Evolutionary conservation across 1,140 invertebrate genomes (phyloP).

Genomic region (Cydia amplana): DNA sequence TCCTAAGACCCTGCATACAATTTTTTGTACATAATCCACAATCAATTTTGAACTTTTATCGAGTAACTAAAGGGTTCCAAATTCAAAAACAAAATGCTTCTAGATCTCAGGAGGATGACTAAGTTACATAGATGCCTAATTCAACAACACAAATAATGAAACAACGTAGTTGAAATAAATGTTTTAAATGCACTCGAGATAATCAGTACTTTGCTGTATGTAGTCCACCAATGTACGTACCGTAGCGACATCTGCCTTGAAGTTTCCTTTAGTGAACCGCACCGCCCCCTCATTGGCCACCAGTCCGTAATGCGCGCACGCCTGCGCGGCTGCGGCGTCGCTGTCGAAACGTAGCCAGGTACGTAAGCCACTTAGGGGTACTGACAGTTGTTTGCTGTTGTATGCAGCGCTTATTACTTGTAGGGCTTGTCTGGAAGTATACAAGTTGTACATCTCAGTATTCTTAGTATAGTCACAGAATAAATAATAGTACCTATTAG

Average conservation of each 20-base stretch:
- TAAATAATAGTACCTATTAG: no score
- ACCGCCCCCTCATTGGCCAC: conserved; percentile 42
- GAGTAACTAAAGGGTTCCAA: no score
- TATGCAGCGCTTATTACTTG: conserved; percentile 79
- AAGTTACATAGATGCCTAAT: no score
- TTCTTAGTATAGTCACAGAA: no score
- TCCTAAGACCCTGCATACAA: no score
- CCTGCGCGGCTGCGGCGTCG: conserved; percentile 42
- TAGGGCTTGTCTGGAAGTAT: conserved; percentile 74
- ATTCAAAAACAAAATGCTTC: no score
- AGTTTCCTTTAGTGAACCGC: conserved; percentile 55
- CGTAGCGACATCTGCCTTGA: conserved; percentile 49
- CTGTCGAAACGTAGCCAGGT: conserved; percentile 58
- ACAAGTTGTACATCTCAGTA: conserved; percentile 29
- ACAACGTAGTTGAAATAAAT: no score
- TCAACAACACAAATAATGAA: no score
- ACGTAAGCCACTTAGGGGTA: conserved; percentile 63
- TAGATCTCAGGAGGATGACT: no score
- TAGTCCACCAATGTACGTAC: conserved; percentile 34
- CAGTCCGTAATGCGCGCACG: conserved; percentile 60
- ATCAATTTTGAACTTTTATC: no score
- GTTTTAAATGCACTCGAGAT: background rate
- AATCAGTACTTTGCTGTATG: background rate
- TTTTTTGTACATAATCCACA: no score
- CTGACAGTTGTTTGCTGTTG: conserved; percentile 77